Base-by-base conservation (phyloP, 2,888 invertebrate species). In the Melinaea menophilus region DNA sequence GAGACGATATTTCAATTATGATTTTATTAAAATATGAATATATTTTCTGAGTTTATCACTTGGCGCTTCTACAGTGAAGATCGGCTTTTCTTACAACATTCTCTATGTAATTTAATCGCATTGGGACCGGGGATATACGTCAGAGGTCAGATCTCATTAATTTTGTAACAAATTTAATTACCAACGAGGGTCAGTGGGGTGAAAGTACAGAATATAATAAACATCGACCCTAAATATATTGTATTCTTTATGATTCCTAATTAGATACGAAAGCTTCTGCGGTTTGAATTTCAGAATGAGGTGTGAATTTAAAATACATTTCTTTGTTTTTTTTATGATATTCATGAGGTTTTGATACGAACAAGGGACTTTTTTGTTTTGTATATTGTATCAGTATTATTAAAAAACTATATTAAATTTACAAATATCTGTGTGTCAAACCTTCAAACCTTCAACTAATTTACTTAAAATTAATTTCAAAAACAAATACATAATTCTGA, bases 161-260 rank as follows among this genome's bases (percentile, higher is more conserved):
- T 81, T 82, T 75, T 74, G 72, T 73, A 78, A 76, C 72, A 73
- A 83, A 84, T 84, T 81, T 75, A 80, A 81, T 85, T 85, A 81
- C 75, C 70, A 75, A 75, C 71, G 67, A 68, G 71, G 75, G 78
- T 78, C 78, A 76, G 74, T 68, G 64, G 66, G 74, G 68, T 71
- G 72, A 72, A 74, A 70, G 70, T 59, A 67, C 65, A 69, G 76
- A 75, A 79, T 72, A 69, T 72, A 72, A 77, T 79, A 75, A 75
- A 75, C 77, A 68, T 58, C 64, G 62, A 46, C 41, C 59, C 31
- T 58, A 54, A 65, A 65, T 65, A 62, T 59, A 65, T 63, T 66
- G 63, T 66, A 61, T 58, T 68, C 51, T 65, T 59, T 59, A 62
- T 59, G 56, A 45, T 34, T 35, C 48, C 63, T 66, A 68, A 68